phyloP scores from a whole-genome alignment of 2,888 invertebrate species.

The Protodeltote pygarga region DNA sequence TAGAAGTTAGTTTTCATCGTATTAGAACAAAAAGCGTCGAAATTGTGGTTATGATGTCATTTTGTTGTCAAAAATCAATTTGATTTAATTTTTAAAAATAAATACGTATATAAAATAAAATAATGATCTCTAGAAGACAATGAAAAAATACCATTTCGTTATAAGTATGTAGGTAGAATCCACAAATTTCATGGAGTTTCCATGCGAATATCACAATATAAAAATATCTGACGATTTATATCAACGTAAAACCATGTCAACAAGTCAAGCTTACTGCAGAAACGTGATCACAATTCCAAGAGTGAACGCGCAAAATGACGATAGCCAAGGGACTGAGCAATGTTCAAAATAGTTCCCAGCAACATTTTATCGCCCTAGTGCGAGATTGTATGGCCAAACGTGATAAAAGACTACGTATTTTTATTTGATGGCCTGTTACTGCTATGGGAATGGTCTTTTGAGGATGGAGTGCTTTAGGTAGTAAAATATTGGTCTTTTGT shows the following conservation, averaged over 20 bases:
- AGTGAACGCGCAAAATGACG: constrained; percentile 19
- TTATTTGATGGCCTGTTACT: constrained; percentile 24
- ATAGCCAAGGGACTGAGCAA: constrained; percentile 24
- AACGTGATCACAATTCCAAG: constrained; percentile 41
- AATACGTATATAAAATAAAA: too few species aligned
- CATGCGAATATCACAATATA: too few species aligned
- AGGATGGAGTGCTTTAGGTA: constrained; percentile 7
- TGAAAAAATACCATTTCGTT: too few species aligned
- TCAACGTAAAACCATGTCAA: constrained; percentile 28
- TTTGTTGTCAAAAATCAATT: too few species aligned
- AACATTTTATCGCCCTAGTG: constrained; percentile 29
- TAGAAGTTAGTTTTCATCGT: too few species aligned
- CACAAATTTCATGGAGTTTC: too few species aligned
- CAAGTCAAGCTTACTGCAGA: constrained; percentile 26
- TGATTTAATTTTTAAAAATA: too few species aligned
- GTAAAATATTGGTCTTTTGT: too few species aligned
- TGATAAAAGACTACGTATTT: constrained; percentile 25
- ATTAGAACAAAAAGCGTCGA: too few species aligned
- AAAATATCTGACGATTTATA: constrained; percentile 26
- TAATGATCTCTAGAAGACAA: too few species aligned
- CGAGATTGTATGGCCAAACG: constrained; percentile 21
- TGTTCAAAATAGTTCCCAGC: constrained; percentile 13
- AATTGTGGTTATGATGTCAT: too few species aligned
- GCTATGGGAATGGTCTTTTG: constrained; percentile 22
- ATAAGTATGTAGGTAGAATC: too few species aligned